Evolutionary conservation across 2,797 vertebrate genomes (phyloP).

Genomic region (Cirrhinus molitorella): DNA sequence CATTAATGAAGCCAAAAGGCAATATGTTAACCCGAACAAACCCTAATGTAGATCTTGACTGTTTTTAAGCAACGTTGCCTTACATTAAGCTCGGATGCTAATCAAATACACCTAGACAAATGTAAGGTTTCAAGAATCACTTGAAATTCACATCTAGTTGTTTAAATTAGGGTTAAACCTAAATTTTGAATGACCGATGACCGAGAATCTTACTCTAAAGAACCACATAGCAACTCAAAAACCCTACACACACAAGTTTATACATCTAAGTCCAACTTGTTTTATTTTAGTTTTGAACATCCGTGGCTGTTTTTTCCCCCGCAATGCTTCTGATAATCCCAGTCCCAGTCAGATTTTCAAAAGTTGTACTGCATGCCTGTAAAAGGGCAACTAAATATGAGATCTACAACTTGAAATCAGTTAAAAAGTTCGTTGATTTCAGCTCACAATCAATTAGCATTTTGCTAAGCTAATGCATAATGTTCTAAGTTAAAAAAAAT

Average conservation of each 20-base stretch:
- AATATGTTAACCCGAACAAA: neutral
- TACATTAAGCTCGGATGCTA: neutral
- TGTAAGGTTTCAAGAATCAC: neutral
- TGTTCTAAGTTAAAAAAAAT: neutral
- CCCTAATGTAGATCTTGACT: neutral
- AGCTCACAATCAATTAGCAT: neutral
- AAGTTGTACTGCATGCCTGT: neutral
- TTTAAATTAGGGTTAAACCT: neutral
- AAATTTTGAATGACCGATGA: neutral
- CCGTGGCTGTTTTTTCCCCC: neutral
- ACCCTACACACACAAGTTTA: neutral
- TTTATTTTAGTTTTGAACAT: neutral
- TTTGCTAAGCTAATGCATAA: neutral
- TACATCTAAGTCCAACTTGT: neutral
- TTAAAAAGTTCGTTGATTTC: neutral
- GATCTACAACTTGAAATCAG: neutral
- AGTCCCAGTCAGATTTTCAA: neutral
- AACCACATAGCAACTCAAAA: neutral
- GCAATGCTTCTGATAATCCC: neutral
- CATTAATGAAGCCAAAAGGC: neutral
- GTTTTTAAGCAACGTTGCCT: neutral
- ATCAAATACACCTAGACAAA: neutral
- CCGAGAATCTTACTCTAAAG: too few species aligned
- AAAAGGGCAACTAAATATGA: neutral
- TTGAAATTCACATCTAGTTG: neutral